phyloP scores from a whole-genome alignment of 2,113 vertebrate genomes.

The Pangasianodon hypophthalmus region DNA sequence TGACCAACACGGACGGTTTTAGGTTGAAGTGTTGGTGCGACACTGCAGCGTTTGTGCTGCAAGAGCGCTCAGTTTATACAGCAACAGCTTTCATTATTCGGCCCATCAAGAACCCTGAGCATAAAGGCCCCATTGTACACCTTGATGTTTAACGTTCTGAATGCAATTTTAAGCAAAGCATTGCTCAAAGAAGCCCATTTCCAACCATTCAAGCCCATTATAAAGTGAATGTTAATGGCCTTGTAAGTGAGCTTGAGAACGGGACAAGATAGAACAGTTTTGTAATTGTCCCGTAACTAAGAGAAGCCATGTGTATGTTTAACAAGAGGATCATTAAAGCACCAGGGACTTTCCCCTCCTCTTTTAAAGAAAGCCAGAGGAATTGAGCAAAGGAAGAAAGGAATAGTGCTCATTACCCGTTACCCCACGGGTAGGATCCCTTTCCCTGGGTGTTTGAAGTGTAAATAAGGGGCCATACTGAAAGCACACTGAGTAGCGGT shows the following conservation, averaged over 20 bases:
- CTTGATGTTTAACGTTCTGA: conserved; percentile 40
- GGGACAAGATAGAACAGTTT: conserved; percentile 61
- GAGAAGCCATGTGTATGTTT: conserved; percentile 59
- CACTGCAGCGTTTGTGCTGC: conserved; percentile 20
- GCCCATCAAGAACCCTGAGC: conserved; percentile 32
- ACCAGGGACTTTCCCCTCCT: conserved; percentile 53
- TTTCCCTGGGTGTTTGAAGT: conserved; percentile 63
- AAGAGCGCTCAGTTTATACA: conserved; percentile 37
- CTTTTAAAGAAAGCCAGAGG: conserved; percentile 51
- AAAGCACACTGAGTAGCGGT: conserved; percentile 57
- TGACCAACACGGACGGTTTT: conserved; percentile 17
- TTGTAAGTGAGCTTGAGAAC: conserved; percentile 55
- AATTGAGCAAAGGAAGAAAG: conserved; percentile 52
- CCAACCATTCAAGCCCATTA: conserved; percentile 24
- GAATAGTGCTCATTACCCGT: conserved; percentile 56
- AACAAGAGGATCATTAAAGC: conserved; percentile 62
- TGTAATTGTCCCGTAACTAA: conserved; percentile 53
- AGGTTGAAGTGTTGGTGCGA: conserved; percentile 40
- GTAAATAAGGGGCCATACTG: conserved; percentile 60
- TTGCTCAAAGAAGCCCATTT: conserved; percentile 42
- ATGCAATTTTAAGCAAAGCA: conserved; percentile 49
- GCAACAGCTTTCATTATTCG: conserved; percentile 50
- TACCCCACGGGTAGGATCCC: conserved; percentile 61
- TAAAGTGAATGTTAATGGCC: conserved; percentile 51
- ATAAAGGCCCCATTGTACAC: conserved; percentile 55